Base-by-base conservation (phyloP, 2,888 invertebrate genomes). In the Melinopterus prodromus region DNA sequence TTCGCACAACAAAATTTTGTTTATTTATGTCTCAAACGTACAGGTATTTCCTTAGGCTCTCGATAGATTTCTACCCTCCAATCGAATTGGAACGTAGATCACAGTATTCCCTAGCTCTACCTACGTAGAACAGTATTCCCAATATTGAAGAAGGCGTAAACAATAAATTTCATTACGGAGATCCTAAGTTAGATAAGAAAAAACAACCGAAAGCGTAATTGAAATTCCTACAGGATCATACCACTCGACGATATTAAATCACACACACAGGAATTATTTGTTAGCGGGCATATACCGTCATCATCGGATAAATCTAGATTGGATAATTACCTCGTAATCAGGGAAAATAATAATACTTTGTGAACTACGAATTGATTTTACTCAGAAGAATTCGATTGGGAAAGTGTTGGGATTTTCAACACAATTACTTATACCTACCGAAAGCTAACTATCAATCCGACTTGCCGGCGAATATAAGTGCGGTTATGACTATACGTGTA, bases 111-210 rank as follows among this genome's bases (percentile, higher is more conserved):
- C 83, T 87, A 15, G 85, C 86, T 79, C 83, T 87, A 26, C 79
- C 85, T 72, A 85, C 86, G 12, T 87, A 85, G 76, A 85, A 86
- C 81, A 83, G 85, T 4, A 86, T 88, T 78, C 86, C 86, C 1
- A 88, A 88, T 82, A 83, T 88, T 1, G 86, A 88, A 82, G 81
- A 82, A 38, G 82, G 80, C 69, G 86, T 87, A 79, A 87, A 87
- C 81, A 85, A 84, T 9, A 38, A 38, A 79, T 86, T 88, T 83
- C 83, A 85, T 79, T 82, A 83, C 76, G 69, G 15, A 71, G n/a
- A 76, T 6, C 38, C 38, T 38, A 38, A 38, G 38, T 9, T 38
- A 9, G 9, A 38, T 38, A 38, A 16, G 6, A 12, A 16, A 76
- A 6, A 81, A 81, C 76, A n/a, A n/a, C n/a, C 38, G 74, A 83